Percentiles rank a stretch among this genome's conserved stretches.
phyloP scores from a whole-genome alignment of 2,888 invertebrate genomes.

The Abrostola tripartita region DNA sequence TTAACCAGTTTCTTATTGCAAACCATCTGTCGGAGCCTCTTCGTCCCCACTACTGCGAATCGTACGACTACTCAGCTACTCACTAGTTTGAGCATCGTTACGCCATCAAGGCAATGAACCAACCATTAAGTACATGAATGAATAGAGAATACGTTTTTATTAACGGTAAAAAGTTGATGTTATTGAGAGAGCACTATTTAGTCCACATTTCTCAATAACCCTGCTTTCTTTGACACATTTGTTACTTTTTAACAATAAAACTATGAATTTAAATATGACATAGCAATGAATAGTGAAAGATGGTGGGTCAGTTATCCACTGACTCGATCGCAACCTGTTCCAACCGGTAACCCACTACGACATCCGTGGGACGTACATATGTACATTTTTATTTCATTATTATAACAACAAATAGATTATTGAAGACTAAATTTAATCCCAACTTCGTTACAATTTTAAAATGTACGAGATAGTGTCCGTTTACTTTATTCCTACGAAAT shows the following conservation, averaged over 20 bases:
- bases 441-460: no score
- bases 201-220: slow-evolving; percentile 2
- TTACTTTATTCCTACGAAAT: no score
- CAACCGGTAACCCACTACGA: slow-evolving; percentile 7
- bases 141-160: background rate
- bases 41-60: background rate
- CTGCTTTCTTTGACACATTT: slow-evolving; percentile 17
- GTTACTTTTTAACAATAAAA: slow-evolving; percentile 20
- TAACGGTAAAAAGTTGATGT: background rate
- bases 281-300: slow-evolving; percentile 11
- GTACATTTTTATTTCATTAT: background rate
- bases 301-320: slow-evolving; percentile 1
- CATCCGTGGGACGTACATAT: background rate
- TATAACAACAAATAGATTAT: background rate
- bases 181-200: background rate
- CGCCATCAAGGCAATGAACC: slow-evolving; percentile 18
- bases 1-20: slow-evolving; percentile 19
- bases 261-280: background rate
- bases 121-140: background rate
- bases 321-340: slow-evolving; percentile 33
- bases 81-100: slow-evolving; percentile 12
- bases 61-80: slow-evolving; percentile 30
- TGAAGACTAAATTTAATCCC: no score
- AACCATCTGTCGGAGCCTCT: slow-evolving; percentile 14
- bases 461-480: background rate